Base-by-base conservation (phyloP, 2,113 vertebrate genomes). In the Cryptotis parvus region DNA sequence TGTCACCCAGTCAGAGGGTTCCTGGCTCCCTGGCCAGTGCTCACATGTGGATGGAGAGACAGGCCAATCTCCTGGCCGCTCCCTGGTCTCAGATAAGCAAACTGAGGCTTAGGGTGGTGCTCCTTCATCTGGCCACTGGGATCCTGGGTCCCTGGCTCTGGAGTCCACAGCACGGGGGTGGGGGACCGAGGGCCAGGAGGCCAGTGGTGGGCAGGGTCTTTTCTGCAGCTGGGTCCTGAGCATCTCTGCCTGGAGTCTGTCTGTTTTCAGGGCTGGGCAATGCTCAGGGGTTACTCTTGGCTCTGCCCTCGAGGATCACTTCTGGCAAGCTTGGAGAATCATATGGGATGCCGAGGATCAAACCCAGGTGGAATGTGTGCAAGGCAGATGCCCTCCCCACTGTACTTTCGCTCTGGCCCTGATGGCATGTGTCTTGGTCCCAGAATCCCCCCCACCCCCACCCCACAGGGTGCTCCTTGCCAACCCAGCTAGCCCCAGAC, bases 41-140 rank as follows among this genome's bases (percentile, higher is more conserved):
- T 89, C 74, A 65, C 55, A 31, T 58, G 63, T 86, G 75, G 76
- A 39, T 58, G 45, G 69, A 81, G 63, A 79, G 9, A 33, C 16
- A n/a, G 39, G 4, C 52, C 22, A 70, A 15, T 82, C 79, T 91
- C 65, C 72, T 26, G 20, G 39, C 18, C 52, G 2, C 27, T 87
- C 29, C 92, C 81, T 73, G 73, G 24, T 89, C 87, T 82, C 45
- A 76, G 85, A 65, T 82, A 87, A 49, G 81, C 74, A 80, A 77
- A 39, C 39, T 39, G 78, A 94, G 68, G 68, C 78, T 80, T 18
- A 9, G 66, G 45, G 39, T n/a, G 9, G 55, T 20, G 16, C 55
- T 20, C 5, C 55, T 24, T 20, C 8, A 20, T 33, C 10, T 65
- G 20, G 29, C 55, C 35, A 29, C 68, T 9, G 1, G 39, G 9